Conservation (phyloP, 2,113 vertebrate genomes). For the Odobenus rosmarus region DNA sequence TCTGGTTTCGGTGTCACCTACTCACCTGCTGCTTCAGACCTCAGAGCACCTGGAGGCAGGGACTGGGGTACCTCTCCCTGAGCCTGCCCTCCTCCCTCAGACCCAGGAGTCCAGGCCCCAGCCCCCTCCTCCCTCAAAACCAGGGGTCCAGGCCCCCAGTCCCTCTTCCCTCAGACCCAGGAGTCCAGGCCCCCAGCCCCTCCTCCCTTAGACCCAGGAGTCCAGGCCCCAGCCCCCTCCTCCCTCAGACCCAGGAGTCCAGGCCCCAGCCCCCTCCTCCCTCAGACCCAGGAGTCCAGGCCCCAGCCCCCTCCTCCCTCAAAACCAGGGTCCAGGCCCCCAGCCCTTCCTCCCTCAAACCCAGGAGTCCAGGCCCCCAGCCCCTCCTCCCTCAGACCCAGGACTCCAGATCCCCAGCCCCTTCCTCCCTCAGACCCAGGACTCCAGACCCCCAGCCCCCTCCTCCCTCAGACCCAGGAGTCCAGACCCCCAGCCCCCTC, state of each 20-base stretch:
- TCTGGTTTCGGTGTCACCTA: constrained; percentile 43
- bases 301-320: neutral
- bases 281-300: neutral
- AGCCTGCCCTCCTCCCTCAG: neutral
- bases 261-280: neutral
- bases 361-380: neutral
- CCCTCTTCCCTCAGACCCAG: neutral
- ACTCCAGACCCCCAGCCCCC: neutral
- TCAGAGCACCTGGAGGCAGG: neutral
- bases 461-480: neutral
- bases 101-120: neutral
- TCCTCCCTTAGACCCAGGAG: neutral
- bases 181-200: rapidly evolving
- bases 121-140: neutral
- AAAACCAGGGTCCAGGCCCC: no score
- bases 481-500: neutral
- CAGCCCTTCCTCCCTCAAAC: neutral
- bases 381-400: neutral
- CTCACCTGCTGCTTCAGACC: neutral
- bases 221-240: rapidly evolving
- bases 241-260: neutral
- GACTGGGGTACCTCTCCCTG: rapidly evolving
- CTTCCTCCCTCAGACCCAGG: neutral
- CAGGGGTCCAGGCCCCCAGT: neutral
- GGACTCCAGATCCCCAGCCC: neutral